phyloP scores from a whole-genome alignment of 2,888 invertebrate species.

The Microplitis deprimator region DNA sequence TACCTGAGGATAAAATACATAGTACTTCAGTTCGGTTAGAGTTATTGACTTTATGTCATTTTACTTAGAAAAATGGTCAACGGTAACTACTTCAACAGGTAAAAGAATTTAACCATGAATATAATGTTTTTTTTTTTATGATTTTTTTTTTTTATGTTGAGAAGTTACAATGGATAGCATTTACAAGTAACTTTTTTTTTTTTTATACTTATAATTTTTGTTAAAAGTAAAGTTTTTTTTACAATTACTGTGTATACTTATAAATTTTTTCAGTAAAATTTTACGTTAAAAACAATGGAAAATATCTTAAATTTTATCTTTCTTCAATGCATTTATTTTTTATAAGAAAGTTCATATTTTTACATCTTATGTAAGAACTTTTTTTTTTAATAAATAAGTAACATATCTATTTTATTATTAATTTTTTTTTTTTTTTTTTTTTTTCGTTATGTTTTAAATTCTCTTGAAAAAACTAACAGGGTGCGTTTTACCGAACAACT shows the following conservation, averaged over 20 bases:
- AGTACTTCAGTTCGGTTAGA: slow-evolving; percentile 7
- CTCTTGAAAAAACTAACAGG: slow-evolving; percentile 25
- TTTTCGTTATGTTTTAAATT: not conserved
- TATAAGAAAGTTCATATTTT: too few species aligned
- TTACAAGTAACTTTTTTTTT: not conserved
- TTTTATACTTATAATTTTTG: not conserved
- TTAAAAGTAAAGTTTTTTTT: too few species aligned
- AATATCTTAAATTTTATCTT: too few species aligned
- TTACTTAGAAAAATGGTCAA: slow-evolving; percentile 26
- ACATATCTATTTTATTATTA: too few species aligned
- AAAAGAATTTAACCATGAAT: slow-evolving; percentile 9
- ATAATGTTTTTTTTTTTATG: not conserved
- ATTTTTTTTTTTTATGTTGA: not conserved
- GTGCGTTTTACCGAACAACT: slow-evolving; percentile 17
- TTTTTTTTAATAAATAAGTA: too few species aligned
- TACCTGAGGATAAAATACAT: not conserved
- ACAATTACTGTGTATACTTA: too few species aligned
- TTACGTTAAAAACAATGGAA: too few species aligned
- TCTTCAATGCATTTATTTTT: too few species aligned
- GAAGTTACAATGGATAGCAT: not conserved
- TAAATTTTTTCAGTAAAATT: too few species aligned
- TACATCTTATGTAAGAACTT: too few species aligned
- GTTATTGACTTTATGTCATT: slow-evolving; percentile 11
- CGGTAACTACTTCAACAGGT: slow-evolving; percentile 13
- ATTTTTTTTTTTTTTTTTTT: not conserved